phyloP scores from a whole-genome alignment of 2,113 vertebrate species.

The Galbula dea region DNA sequence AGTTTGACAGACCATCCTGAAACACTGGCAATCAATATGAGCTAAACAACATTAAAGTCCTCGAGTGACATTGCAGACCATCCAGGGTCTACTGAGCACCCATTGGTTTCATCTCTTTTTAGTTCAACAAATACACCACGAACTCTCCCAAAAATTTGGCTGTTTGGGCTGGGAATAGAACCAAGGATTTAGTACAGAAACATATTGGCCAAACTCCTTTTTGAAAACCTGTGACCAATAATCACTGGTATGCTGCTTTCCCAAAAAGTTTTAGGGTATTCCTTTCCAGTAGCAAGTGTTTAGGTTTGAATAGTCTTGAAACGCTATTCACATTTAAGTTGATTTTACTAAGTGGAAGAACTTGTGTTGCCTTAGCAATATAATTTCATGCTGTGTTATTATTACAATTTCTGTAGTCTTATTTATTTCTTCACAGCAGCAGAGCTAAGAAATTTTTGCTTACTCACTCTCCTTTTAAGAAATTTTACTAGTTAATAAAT shows the following conservation, averaged over 20 bases:
- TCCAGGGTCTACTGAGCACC: not conserved
- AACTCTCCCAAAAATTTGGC: not conserved
- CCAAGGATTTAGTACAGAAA: not conserved
- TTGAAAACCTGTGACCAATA: not conserved
- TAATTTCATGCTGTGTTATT: not conserved
- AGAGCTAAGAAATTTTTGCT: slow-evolving; percentile 44
- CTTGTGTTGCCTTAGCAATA: not conserved
- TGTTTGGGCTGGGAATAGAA: not conserved
- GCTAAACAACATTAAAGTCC: not conserved
- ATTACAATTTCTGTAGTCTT: not conserved
- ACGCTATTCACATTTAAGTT: not conserved
- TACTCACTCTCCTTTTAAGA: slow-evolving; percentile 61
- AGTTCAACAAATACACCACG: not conserved
- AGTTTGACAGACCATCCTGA: not conserved
- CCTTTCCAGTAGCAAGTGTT: not conserved
- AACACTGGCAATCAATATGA: not conserved
- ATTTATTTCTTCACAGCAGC: not conserved
- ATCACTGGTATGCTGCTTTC: not conserved
- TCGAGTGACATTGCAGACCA: not conserved
- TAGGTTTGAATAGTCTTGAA: not conserved
- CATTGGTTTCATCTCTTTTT: not conserved
- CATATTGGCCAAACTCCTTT: not conserved
- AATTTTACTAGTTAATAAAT: slow-evolving; percentile 67
- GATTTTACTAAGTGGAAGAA: not conserved
- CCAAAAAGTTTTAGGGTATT: not conserved